Evolutionary conservation across 2,888 invertebrate species (phyloP), one percentile per base, ranked within the genome.

Genomic region (Esperia sulphurella): DNA sequence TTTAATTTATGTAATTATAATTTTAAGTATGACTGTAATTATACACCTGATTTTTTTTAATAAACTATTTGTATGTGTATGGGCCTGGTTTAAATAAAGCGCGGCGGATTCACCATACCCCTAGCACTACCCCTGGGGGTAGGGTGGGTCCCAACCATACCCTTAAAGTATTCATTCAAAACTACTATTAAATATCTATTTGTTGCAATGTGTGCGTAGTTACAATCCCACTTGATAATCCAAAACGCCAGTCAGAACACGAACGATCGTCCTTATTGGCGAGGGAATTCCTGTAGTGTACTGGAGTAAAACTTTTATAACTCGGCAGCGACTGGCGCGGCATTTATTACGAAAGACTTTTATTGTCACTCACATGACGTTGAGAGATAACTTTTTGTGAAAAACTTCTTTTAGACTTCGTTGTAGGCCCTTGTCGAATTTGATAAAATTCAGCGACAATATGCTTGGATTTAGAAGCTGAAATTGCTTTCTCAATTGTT

Each of bases 241-340:
- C 21, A 21, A 21, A 21, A 21, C 21, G n/a, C 14, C 41, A 21
- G 28, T 41, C 10, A 41, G 9, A 29, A 28, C 21, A 29, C 29
- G n/a, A 28, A 13, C 9, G 40, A 14, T 28, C 12, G 1, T 8
- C 41, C 8, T 42, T 31, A 42, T 42, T 30, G 31, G 13, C n/a
- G 8, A 14, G 42, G 42, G 31, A 42, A 42, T 40, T 9, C 35
- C n/a, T 41, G 30, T 13, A 30, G 45, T 33, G 45, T 28, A 46
- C n/a, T 7, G 37, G 46, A 33, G 45, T 47, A 45, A 51, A 55
- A 52, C 45, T 52, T 55, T 51, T 52, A 55, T 49, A 55, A 49
- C 33, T 31, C 10, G 31, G 2, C 31, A 2, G 31, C 5, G 21
- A 21, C 21, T 21, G 21, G 21, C 48, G 38, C 35, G 33, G 46